These are phyloP conservation scores for Gambusia holbrooki DNA, from an alignment of 2,113 vertebrate genomes.

Conservation along the genomic window DNA sequence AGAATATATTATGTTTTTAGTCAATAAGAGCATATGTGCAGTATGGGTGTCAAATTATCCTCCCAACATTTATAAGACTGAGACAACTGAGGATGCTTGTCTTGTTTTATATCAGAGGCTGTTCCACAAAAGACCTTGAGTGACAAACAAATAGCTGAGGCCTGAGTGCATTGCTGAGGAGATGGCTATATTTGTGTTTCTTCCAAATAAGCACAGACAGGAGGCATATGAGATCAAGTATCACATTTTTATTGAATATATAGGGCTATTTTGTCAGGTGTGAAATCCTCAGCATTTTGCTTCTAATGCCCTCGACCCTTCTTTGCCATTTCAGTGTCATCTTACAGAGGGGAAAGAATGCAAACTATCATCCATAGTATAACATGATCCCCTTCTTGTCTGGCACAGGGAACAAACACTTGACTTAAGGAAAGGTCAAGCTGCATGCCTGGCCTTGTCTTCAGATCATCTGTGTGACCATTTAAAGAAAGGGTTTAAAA, in stretches of 20 bases:
- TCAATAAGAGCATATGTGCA: neutral
- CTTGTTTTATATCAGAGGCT: constrained; percentile 64
- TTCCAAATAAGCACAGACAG: constrained; percentile 66
- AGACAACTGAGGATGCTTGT: constrained; percentile 26
- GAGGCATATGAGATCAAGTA: constrained; percentile 55
- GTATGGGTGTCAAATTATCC: neutral
- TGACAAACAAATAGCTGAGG: constrained; percentile 55
- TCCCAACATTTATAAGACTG: constrained; percentile 14
- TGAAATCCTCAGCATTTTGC: constrained; percentile 66
- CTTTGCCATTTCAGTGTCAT: constrained; percentile 65
- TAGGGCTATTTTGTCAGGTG: constrained; percentile 55
- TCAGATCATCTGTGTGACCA: constrained; percentile 75
- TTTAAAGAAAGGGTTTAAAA: constrained; percentile 76
- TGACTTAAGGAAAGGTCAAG: constrained; percentile 72
- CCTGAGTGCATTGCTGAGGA: constrained; percentile 66
- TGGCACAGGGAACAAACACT: constrained; percentile 64
- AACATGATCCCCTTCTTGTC: constrained; percentile 64
- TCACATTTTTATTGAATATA: constrained; percentile 75
- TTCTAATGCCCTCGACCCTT: constrained; percentile 46
- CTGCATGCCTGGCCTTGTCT: constrained; percentile 63
- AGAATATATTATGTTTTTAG: neutral
- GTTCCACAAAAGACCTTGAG: constrained; percentile 62
- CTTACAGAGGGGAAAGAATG: constrained; percentile 77
- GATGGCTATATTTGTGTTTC: constrained; percentile 77
- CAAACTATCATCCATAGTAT: constrained; percentile 56